Evolutionary conservation across 2,797 vertebrate genomes (phyloP).

Genomic region (Momotus momota): DNA sequence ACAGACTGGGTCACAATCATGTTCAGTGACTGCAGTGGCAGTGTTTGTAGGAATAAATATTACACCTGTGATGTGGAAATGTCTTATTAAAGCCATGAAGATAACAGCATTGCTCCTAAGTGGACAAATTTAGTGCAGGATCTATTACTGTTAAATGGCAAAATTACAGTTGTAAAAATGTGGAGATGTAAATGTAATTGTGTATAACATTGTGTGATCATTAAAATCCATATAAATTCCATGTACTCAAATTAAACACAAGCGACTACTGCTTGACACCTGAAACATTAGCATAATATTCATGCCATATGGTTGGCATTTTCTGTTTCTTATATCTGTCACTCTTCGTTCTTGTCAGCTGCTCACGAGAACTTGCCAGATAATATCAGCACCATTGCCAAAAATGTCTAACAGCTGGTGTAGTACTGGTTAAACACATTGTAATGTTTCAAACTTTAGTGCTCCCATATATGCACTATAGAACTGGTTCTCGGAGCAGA

Average conservation of each 20-base stretch:
- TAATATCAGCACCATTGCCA: conserved; percentile 57
- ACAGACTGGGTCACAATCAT: background rate
- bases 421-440: conserved; percentile 37
- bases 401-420: conserved; percentile 66
- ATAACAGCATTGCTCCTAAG: conserved; percentile 21
- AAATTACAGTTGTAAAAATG: conserved; percentile 45
- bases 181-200: conserved; percentile 59
- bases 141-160: conserved; percentile 39
- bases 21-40: background rate
- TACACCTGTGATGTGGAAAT: background rate
- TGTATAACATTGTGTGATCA: conserved; percentile 55
- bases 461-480: background rate
- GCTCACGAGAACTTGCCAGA: conserved; percentile 55
- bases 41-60: background rate
- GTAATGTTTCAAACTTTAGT: conserved; percentile 52
- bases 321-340: conserved; percentile 71
- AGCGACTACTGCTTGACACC: conserved; percentile 42
- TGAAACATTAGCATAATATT: conserved; percentile 66
- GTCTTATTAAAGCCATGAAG: conserved; percentile 13
- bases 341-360: conserved; percentile 71
- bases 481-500: conserved; percentile 43
- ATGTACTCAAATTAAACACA: conserved; percentile 47
- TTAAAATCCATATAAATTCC: conserved; percentile 63
- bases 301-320: conserved; percentile 72
- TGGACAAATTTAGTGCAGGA: conserved; percentile 8